Evolutionary conservation across 2,113 vertebrate genomes (phyloP).

Genomic region (Prinia subflava): DNA sequence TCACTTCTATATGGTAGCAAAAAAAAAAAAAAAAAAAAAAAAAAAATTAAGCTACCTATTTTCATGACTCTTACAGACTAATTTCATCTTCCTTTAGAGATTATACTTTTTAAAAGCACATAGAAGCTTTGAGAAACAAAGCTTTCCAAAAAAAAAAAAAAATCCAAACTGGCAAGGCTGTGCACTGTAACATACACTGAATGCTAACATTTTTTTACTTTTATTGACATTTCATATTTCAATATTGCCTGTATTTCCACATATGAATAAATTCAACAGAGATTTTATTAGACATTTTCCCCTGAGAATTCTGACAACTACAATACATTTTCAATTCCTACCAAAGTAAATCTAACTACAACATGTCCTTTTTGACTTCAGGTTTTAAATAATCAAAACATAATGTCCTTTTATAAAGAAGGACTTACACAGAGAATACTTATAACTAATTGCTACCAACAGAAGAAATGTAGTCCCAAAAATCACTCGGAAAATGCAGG

Average conservation of each 20-base stretch:
- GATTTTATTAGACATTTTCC: slow-evolving; percentile 30
- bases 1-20: not conserved
- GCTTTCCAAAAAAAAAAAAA: not conserved
- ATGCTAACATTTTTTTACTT: not conserved
- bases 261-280: slow-evolving; percentile 3
- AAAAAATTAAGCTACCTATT: not conserved
- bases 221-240: not conserved
- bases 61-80: not conserved
- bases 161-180: not conserved
- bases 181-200: not conserved
- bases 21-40: not conserved
- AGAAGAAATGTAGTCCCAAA: not conserved
- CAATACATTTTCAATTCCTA: not conserved
- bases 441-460: not conserved
- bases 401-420: not conserved
- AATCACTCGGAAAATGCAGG: not conserved
- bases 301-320: not conserved
- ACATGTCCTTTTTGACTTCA: not conserved
- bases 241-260: not conserved
- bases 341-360: not conserved
- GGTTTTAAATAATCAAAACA: slow-evolving; percentile 16
- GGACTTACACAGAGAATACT: not conserved
- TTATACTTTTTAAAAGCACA: not conserved
- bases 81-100: not conserved
- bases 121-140: not conserved